A percentile compares a stretch with the other conserved stretches of the same genome.
Conservation (phyloP, 2,113 vertebrate species). For the Rynchops niger region DNA sequence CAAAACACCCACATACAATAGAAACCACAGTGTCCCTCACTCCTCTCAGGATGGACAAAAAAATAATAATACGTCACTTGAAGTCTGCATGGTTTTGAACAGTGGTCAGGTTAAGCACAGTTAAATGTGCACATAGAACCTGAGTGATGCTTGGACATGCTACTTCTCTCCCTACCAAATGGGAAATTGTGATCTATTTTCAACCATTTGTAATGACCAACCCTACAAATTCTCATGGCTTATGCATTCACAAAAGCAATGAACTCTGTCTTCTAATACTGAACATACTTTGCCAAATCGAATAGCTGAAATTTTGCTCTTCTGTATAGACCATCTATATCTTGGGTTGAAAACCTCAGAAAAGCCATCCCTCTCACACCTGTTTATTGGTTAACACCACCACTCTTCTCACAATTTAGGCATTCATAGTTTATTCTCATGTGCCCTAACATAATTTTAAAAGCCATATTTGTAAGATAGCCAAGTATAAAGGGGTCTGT, state of each 20-base stretch:
- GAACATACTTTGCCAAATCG: not conserved
- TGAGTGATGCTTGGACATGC: not conserved
- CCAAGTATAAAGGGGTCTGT: not conserved
- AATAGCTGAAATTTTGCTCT: not conserved
- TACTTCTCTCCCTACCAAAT: not conserved
- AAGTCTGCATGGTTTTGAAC: not conserved
- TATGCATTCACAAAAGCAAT: too few relatives aligned
- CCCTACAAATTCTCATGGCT: not conserved
- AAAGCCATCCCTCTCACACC: not conserved
- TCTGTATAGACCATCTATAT: fast-evolving
- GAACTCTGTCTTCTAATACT: not conserved
- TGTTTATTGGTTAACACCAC: not conserved
- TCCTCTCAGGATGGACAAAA: not conserved
- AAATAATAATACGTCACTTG: not conserved
- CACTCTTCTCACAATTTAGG: fast-evolving
- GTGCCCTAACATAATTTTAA: not conserved
- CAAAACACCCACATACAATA: not conserved
- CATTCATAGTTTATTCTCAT: not conserved
- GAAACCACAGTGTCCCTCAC: not conserved
- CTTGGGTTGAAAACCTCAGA: not conserved
- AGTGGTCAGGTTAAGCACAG: not conserved
- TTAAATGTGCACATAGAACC: fast-evolving
- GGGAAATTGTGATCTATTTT: not conserved
- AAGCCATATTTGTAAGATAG: not conserved
- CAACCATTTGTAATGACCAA: not conserved